Percentiles rank a stretch among this genome's conserved stretches.
Conservation (phyloP, 2,888 invertebrate species). For the Ferrisia virgata region DNA sequence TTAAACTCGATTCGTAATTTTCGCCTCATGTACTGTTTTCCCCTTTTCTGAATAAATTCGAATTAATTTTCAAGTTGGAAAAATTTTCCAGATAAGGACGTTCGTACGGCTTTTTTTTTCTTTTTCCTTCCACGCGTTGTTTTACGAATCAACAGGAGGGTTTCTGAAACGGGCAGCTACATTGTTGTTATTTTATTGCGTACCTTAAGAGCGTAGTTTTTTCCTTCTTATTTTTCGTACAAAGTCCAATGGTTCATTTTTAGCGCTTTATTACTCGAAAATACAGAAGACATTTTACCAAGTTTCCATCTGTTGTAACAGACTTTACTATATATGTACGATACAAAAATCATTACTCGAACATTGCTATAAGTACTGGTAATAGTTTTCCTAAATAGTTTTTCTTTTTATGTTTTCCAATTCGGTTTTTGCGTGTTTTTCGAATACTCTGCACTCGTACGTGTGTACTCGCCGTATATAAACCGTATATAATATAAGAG, state of each 20-base stretch:
- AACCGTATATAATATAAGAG: not conserved
- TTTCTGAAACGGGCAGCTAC: not conserved
- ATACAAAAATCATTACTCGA: not conserved
- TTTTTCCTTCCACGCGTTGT: too few relatives aligned
- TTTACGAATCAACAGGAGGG: not conserved
- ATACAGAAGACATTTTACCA: not conserved
- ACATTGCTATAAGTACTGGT: not conserved
- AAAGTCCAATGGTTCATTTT: not conserved
- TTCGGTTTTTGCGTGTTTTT: not conserved
- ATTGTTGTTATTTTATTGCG: not conserved
- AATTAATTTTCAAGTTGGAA: not conserved
- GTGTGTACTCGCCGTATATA: too few relatives aligned
- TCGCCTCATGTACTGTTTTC: not conserved
- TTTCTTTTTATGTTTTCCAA: not conserved
- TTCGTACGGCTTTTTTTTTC: not conserved
- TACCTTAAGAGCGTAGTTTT: not conserved
- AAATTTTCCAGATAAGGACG: not conserved
- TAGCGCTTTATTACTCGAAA: not conserved
- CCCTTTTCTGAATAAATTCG: not conserved
- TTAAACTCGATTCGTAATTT: not conserved
- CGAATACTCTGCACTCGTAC: too few relatives aligned
- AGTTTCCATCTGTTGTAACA: not conserved
- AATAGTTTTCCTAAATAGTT: not conserved
- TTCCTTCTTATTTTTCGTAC: not conserved
- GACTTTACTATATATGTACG: too few relatives aligned